Percentiles rank a stretch among this genome's conserved stretches.
phyloP scores from a whole-genome alignment of 2,888 invertebrate species.

The Meteorus colon region DNA sequence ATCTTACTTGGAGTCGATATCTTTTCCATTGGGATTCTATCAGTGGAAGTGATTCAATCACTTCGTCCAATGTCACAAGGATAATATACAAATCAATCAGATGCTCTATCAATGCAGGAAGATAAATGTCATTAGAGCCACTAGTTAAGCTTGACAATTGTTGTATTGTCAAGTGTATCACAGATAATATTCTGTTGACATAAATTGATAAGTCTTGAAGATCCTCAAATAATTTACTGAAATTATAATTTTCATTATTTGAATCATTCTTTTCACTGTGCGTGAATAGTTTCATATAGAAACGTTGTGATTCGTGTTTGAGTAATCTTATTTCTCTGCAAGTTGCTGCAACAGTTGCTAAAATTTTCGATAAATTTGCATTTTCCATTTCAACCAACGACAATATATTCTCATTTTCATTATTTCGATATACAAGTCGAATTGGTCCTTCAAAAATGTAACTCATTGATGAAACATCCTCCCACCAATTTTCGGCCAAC shows the following conservation, averaged over 20 bases:
- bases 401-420: conserved; percentile 80
- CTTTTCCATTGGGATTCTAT: conserved; percentile 84
- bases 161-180: conserved; percentile 62
- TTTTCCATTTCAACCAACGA: conserved; percentile 89
- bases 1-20: conserved; percentile 84
- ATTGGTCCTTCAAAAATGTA: conserved; percentile 67
- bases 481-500: conserved; percentile 65
- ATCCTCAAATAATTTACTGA: conserved; percentile 63
- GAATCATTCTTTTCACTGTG: conserved; percentile 70
- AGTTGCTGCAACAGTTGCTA: conserved; percentile 85
- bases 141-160: conserved; percentile 65
- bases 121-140: conserved; percentile 63
- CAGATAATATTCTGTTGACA: conserved; percentile 61
- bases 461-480: conserved; percentile 58
- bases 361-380: conserved; percentile 84
- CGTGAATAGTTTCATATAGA: conserved; percentile 74
- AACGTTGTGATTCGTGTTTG: conserved; percentile 79
- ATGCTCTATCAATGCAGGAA: conserved; percentile 74
- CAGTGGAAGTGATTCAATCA: conserved; percentile 76
- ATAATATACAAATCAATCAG: conserved; percentile 81
- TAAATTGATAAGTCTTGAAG: conserved; percentile 66
- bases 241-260: conserved; percentile 55
- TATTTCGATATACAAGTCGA: conserved; percentile 72
- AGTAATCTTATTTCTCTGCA: conserved; percentile 85
- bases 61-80: conserved; percentile 81